A percentile compares a stretch with the other conserved stretches of the same genome.
Conservation (phyloP, 2,888 invertebrate species). For the Sisyra nigra region DNA sequence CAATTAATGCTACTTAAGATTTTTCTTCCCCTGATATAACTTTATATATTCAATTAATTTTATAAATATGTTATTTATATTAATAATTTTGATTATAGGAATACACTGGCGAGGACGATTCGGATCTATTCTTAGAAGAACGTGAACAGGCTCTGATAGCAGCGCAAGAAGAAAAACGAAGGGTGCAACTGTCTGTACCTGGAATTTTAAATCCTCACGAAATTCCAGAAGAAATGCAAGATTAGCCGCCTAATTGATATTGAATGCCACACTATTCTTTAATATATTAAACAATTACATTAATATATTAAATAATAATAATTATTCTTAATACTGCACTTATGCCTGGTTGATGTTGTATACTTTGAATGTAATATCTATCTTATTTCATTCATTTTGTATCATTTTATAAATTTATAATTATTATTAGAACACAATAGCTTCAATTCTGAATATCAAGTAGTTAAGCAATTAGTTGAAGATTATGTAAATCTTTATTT, state of each 20-base stretch:
- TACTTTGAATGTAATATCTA: background rate
- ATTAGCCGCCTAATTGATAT: slow-evolving; percentile 30
- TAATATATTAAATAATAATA: background rate
- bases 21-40: no score
- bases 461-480: no score
- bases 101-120: slow-evolving; percentile 95
- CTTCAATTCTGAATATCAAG: no score
- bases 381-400: background rate
- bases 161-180: slow-evolving; percentile 88
- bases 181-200: slow-evolving; percentile 85
- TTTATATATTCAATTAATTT: no score
- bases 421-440: no score
- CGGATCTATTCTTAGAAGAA: slow-evolving; percentile 94
- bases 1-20: no score
- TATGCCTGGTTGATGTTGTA: background rate
- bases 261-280: slow-evolving; percentile 1
- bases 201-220: slow-evolving; percentile 94
- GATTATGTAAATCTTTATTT: no score
- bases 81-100: slow-evolving; percentile 45
- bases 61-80: background rate
- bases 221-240: slow-evolving; percentile 91
- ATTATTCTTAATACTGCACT: no score
- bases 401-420: background rate
- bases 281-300: slow-evolving; percentile 1
- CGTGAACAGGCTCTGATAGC: slow-evolving; percentile 74